Evolutionary conservation across 2,888 invertebrate genomes (phyloP).

Genomic region (Megamerina dolium): DNA sequence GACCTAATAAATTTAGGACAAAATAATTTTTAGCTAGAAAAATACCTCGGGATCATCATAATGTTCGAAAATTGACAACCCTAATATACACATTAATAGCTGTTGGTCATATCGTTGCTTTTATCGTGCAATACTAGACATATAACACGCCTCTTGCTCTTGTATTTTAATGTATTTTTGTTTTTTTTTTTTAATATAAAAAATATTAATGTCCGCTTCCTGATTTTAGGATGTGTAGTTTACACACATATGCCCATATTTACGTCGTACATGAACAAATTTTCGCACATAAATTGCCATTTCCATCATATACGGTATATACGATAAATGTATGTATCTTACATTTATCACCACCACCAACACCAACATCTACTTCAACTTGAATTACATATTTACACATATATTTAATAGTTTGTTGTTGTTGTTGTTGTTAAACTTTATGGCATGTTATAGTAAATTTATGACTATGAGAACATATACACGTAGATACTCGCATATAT

Average conservation of each 20-base stretch:
- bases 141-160: conserved; percentile 33
- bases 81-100: too few species aligned
- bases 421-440: conserved; percentile 2
- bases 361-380: neutral
- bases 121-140: too few species aligned
- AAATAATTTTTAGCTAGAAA: too few species aligned
- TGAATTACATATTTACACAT: too few species aligned
- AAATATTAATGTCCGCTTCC: conserved; percentile 38
- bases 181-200: too few species aligned
- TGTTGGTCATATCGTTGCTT: too few species aligned
- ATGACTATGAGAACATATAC: conserved; percentile 12
- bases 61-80: too few species aligned
- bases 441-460: conserved; percentile 15
- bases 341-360: conserved; percentile 2
- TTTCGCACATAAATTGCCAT: conserved; percentile 34
- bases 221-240: conserved; percentile 12
- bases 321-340: neutral
- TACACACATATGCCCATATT: neutral
- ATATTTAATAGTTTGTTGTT: neutral
- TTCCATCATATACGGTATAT: conserved; percentile 2
- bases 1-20: too few species aligned
- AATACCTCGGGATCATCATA: too few species aligned
- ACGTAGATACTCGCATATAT: too few species aligned
- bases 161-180: too few species aligned
- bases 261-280: conserved; percentile 12